These are phyloP conservation scores for Aldrovandia affinis DNA, from an alignment of 2,797 vertebrate species.

Conservation along the genomic window DNA sequence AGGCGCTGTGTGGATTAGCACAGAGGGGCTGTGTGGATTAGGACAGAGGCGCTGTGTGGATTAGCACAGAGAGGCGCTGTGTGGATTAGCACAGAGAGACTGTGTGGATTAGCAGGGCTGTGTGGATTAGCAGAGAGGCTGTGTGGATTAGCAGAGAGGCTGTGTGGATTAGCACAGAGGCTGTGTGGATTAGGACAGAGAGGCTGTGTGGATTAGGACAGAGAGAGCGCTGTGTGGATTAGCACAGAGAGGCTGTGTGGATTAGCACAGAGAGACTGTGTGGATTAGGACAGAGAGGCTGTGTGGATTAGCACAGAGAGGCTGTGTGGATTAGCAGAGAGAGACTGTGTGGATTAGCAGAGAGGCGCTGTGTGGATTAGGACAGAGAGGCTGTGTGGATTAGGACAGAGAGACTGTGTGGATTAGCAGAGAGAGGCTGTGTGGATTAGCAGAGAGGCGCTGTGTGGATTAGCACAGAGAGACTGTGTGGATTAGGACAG, in stretches of 20 bases:
- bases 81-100: not conserved
- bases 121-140: not conserved
- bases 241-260: not conserved
- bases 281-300: not conserved
- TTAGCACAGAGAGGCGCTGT: not conserved
- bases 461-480: too few species aligned
- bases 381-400: not conserved
- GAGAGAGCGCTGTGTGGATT: not conserved
- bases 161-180: not conserved
- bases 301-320: not conserved
- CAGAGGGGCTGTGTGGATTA: not conserved
- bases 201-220: too few species aligned
- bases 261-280: not conserved
- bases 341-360: not conserved
- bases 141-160: too few species aligned
- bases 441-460: not conserved
- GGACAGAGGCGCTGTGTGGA: not conserved
- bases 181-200: not conserved
- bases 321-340: too few species aligned
- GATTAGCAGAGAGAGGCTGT: too few species aligned
- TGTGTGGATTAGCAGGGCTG: too few species aligned
- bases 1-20: too few species aligned
- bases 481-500: not conserved
- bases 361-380: slow-evolving; percentile 3
- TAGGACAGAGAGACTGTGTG: not conserved